These are phyloP conservation scores for Drosophila orena DNA, from an alignment of 1,140 invertebrate species.

Conservation along the genomic window DNA sequence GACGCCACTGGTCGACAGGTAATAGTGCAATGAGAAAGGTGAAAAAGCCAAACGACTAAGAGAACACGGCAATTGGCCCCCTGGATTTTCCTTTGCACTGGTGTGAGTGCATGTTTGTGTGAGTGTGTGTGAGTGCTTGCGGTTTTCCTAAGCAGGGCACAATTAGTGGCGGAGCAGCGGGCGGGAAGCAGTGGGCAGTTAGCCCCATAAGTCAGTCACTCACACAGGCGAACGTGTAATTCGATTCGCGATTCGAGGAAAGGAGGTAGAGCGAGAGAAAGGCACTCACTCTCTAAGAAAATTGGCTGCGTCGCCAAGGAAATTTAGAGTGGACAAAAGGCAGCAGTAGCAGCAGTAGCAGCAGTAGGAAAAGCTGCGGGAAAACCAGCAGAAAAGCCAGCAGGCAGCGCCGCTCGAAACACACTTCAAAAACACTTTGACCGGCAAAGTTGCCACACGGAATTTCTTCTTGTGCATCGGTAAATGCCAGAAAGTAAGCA, in stretches of 20 bases:
- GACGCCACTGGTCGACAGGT: conserved; percentile 21
- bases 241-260: conserved; percentile 57
- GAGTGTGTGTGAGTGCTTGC: conserved; percentile 23
- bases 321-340: conserved; percentile 75
- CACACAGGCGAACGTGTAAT: conserved; percentile 67
- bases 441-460: conserved; percentile 83
- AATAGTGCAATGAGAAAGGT: conserved; percentile 44
- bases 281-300: conserved; percentile 70
- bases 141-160: conserved; percentile 65
- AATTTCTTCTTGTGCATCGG: conserved; percentile 76
- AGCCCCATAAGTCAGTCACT: conserved; percentile 78
- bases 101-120: not conserved
- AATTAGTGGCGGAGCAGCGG: conserved; percentile 56
- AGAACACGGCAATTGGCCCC: conserved; percentile 51
- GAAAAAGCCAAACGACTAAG: conserved; percentile 57
- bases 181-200: conserved; percentile 49
- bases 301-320: conserved; percentile 70
- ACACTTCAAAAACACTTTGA: conserved; percentile 84
- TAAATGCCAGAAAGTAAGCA: conserved; percentile 49
- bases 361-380: conserved; percentile 15
- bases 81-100: conserved; percentile 12
- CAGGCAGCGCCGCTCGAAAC: conserved; percentile 69
- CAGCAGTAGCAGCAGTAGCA: conserved; percentile 21
- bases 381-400: conserved; percentile 20
- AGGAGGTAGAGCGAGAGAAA: conserved; percentile 33